phyloP scores from a whole-genome alignment of 2,113 vertebrate species.

The Cricetomys ansorgei region DNA sequence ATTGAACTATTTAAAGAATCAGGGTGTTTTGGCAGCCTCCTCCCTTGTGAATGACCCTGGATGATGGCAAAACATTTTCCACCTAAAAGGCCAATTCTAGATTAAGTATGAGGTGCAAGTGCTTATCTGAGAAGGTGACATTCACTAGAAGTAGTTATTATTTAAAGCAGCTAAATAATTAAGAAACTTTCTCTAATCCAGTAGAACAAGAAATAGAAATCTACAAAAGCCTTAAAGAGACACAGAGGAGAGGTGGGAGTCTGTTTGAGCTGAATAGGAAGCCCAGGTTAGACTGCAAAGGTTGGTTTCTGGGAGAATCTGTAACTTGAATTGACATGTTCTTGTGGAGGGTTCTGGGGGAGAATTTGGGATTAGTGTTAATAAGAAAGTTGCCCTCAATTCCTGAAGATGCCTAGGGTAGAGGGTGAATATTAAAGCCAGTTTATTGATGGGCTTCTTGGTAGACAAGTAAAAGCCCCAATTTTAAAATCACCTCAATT shows the following conservation, averaged over 20 bases:
- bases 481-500: background rate
- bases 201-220: background rate
- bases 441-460: background rate
- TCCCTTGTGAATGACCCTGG: too few species aligned
- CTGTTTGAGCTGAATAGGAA: background rate
- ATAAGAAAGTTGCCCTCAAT: background rate
- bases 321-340: background rate
- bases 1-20: background rate
- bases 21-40: too few species aligned
- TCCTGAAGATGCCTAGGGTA: fast-evolving
- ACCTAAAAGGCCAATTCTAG: background rate
- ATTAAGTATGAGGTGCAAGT: background rate
- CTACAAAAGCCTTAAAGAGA: background rate
- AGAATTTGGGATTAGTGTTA: background rate
- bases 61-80: background rate
- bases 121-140: background rate
- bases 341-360: fast-evolving
- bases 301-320: background rate
- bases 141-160: background rate
- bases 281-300: background rate
- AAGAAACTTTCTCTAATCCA: background rate
- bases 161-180: background rate
- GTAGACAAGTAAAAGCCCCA: background rate
- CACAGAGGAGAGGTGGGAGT: too few species aligned
- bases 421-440: background rate